phyloP scores from a whole-genome alignment of 1,140 invertebrate species.

The Popillia japonica region DNA sequence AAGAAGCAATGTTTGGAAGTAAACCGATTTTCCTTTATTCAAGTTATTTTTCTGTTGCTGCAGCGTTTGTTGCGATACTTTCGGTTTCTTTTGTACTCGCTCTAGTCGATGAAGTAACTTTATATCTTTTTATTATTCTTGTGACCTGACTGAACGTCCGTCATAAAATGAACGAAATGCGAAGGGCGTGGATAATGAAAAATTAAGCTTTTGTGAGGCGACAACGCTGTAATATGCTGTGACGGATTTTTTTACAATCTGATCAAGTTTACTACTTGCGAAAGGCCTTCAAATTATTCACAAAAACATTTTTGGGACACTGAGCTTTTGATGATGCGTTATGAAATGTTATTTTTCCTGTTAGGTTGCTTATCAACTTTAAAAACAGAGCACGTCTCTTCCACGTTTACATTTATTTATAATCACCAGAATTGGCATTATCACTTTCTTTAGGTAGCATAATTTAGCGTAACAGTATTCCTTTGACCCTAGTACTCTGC shows the following conservation, averaged over 20 bases:
- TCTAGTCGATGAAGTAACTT: not conserved
- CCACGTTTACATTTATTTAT: too few species aligned
- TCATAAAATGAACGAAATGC: constrained; percentile 7
- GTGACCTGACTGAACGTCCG: not conserved
- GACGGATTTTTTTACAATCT: not conserved
- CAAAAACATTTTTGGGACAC: too few species aligned
- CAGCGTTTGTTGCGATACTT: not conserved
- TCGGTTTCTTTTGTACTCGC: not conserved
- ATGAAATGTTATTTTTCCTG: too few species aligned
- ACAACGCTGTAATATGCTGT: not conserved
- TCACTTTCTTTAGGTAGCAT: too few species aligned
- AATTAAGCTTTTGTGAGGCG: not conserved
- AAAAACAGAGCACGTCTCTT: too few species aligned
- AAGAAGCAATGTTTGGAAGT: too few species aligned
- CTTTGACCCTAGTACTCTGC: too few species aligned
- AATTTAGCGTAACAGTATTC: too few species aligned
- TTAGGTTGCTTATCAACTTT: too few species aligned
- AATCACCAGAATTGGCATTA: too few species aligned
- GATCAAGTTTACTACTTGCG: not conserved
- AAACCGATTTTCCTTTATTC: not conserved
- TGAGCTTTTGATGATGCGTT: too few species aligned
- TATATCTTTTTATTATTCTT: not conserved
- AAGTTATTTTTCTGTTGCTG: not conserved
- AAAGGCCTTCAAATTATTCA: too few species aligned
- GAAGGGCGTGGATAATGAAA: not conserved